These are phyloP conservation scores for Gobionotothen gibberifrons DNA, from an alignment of 2,797 vertebrate genomes.

Conservation along the genomic window DNA sequence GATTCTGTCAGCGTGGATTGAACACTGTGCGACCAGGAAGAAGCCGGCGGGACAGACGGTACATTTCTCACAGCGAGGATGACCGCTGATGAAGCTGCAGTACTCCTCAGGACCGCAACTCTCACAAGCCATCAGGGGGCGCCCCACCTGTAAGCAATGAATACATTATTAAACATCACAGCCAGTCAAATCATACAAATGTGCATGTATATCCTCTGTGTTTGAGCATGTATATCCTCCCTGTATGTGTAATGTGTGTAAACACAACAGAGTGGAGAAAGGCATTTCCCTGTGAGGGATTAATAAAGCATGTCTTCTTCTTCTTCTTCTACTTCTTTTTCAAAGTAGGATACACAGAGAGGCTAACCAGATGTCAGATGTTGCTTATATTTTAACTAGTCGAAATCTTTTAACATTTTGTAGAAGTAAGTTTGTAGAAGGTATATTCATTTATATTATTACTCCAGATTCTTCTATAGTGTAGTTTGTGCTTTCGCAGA, in stretches of 20 bases:
- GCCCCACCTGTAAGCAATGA: slow-evolving; percentile 65
- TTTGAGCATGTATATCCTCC: too few species aligned
- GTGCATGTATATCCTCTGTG: too few species aligned
- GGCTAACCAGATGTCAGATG: not conserved
- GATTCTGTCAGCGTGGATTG: slow-evolving; percentile 88
- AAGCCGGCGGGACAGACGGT: slow-evolving; percentile 90
- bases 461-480: not conserved
- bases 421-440: not conserved
- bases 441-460: not conserved
- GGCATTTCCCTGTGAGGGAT: too few species aligned
- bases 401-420: not conserved
- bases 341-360: not conserved
- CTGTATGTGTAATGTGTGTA: too few species aligned
- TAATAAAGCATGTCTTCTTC: too few species aligned
- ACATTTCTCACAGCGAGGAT: slow-evolving; percentile 88
- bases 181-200: not conserved
- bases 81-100: slow-evolving; percentile 69
- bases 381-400: not conserved
- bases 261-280: too few species aligned
- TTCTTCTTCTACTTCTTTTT: too few species aligned
- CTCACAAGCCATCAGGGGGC: slow-evolving; percentile 81
- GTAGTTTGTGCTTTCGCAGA: not conserved
- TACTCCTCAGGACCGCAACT: slow-evolving; percentile 87
- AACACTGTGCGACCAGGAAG: slow-evolving; percentile 90
- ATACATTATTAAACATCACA: not conserved